Base-by-base conservation (phyloP, 1,140 invertebrate genomes). In the Eulimnadia texana region DNA sequence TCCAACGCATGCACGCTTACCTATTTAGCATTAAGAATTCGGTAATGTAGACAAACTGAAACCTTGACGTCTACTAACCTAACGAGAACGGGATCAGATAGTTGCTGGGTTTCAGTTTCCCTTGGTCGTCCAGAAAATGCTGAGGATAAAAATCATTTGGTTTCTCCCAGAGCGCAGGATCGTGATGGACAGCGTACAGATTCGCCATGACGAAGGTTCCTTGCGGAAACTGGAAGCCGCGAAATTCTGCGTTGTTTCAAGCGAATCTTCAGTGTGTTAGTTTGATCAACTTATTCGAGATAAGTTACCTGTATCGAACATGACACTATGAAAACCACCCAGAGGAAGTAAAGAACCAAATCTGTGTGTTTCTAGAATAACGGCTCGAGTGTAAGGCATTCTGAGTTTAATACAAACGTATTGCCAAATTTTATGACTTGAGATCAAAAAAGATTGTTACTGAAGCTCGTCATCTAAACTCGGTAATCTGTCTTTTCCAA, bases 401-500 rank as follows among this genome's bases (percentile, higher is more conserved):
- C 52, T 42, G 16, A 42, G 33, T 16, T 42, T 6, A 42, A 42
- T 42, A 16, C 6, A 42, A 42, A 6, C n/a, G n/a, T n/a, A n/a
- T n/a, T n/a, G n/a, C n/a, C n/a, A n/a, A n/a, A n/a, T n/a, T n/a
- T 42, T 42, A 53, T 16, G 1, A 16, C 0, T 23, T 3, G 20
- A 23, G n/a, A n/a, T n/a, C n/a, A n/a, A n/a, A n/a, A n/a, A n/a
- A n/a, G n/a, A n/a, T n/a, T n/a, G n/a, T 54, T 42, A 42, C 33
- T 42, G 33, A 6, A 16, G 33, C 16, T 42, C 16, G 70, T 98
- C 92, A 65, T 88, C 83, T 2, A 93, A 77, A n/a, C 76, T 79
- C 0, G 91, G 90, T 66, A 88, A 73, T 22, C 89, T 78, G 25
- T 81, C 78, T n/a, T 84, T 77, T 2, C 91, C 92, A 20, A 96